A percentile compares a stretch with the other conserved stretches of the same genome.
Evolutionary conservation across 92 coral and sea anemone genomes (phyloP).

Genomic region (Umimayanthus chanpuru): DNA sequence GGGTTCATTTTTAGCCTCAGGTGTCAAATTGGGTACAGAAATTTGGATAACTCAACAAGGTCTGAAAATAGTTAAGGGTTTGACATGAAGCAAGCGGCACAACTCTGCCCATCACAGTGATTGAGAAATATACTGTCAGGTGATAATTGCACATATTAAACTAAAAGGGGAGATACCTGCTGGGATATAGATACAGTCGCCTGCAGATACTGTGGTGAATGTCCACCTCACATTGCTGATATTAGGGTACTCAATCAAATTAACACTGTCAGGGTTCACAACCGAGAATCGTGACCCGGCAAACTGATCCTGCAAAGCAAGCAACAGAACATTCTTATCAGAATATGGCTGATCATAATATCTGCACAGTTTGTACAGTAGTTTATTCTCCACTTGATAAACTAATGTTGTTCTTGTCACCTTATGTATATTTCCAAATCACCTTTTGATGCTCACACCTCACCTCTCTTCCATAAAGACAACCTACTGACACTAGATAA

Average conservation of each 20-base stretch:
- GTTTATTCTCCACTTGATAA: not conserved
- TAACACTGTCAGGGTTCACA: slow-evolving; percentile 82
- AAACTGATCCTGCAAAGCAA: slow-evolving; percentile 54
- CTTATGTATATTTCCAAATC: not conserved
- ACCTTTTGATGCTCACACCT: too few species aligned
- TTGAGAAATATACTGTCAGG: too few species aligned
- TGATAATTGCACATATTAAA: too few species aligned
- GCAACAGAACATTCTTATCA: not conserved
- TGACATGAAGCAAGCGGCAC: too few species aligned
- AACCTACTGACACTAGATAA: too few species aligned
- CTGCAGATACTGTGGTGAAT: slow-evolving; percentile 83
- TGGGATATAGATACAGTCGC: slow-evolving; percentile 95
- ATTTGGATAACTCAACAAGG: too few species aligned
- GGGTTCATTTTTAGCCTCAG: too few species aligned
- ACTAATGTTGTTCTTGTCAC: not conserved
- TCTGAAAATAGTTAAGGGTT: too few species aligned
- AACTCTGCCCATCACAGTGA: too few species aligned
- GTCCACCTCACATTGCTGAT: slow-evolving; percentile 91
- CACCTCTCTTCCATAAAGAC: too few species aligned
- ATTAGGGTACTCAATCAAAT: slow-evolving; percentile 72
- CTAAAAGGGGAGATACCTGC: slow-evolving; percentile 61
- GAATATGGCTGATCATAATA: too few species aligned
- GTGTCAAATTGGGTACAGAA: too few species aligned
- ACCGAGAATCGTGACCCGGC: slow-evolving; percentile 85
- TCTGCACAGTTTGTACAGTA: not conserved